phyloP scores from a whole-genome alignment of 1,140 invertebrate genomes.

The Oryctes rhinoceros region DNA sequence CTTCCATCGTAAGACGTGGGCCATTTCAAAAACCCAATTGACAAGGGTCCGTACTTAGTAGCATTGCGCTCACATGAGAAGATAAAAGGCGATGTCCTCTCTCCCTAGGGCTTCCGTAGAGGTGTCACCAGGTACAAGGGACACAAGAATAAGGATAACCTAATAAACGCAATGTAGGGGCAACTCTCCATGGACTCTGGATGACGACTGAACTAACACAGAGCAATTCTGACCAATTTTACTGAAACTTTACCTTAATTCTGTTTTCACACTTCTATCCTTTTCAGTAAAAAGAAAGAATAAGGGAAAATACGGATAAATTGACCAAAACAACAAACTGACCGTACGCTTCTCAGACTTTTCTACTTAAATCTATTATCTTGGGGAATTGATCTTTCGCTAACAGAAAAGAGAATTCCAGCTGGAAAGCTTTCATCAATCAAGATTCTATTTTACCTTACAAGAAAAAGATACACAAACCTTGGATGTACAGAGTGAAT shows the following conservation, averaged over 20 bases:
- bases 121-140: conserved; percentile 50
- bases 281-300: conserved; percentile 40
- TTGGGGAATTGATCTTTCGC: conserved; percentile 44
- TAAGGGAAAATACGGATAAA: conserved; percentile 34
- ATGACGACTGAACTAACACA: conserved; percentile 53
- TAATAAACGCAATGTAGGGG: conserved; percentile 47
- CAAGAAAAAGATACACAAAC: no score
- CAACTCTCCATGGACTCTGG: conserved; percentile 43
- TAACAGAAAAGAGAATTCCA: not conserved
- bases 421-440: not conserved
- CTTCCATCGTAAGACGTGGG: conserved; percentile 40
- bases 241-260: conserved; percentile 68
- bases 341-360: conserved; percentile 45
- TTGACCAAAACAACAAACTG: conserved; percentile 38
- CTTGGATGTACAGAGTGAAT: no score
- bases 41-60: conserved; percentile 43
- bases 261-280: conserved; percentile 64
- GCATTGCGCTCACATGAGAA: conserved; percentile 44
- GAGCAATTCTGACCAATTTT: conserved; percentile 67
- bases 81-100: conserved; percentile 45
- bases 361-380: conserved; percentile 57
- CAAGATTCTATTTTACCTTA: not conserved
- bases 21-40: conserved; percentile 48
- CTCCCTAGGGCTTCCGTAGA: conserved; percentile 38
- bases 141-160: conserved; percentile 47